Percentiles rank a stretch among this genome's conserved stretches.
Evolutionary conservation across 2,888 invertebrate species (phyloP).

Genomic region (Ephialtes manifestator): DNA sequence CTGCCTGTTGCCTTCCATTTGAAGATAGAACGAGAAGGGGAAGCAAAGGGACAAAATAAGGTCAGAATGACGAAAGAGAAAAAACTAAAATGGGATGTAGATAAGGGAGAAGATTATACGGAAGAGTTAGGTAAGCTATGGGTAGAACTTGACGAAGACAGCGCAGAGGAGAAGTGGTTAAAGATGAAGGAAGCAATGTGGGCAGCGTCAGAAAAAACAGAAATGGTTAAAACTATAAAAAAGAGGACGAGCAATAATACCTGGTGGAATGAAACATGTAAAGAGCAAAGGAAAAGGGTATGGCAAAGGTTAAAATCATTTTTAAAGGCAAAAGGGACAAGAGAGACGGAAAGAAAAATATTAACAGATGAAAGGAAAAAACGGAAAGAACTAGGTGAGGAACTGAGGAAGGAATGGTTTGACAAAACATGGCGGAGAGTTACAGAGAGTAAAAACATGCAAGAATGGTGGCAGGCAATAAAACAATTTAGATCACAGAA

Average conservation of each 20-base stretch:
- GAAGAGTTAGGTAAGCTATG: no score
- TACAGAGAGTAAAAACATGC: constrained; percentile 13
- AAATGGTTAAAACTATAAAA: neutral
- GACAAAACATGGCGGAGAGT: constrained; percentile 22
- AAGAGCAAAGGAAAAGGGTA: neutral
- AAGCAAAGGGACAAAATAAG: no score
- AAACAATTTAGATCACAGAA: neutral
- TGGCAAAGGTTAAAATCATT: constrained; percentile 7
- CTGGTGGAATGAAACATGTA: constrained; percentile 20
- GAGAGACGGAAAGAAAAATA: neutral
- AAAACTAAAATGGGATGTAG: no score
- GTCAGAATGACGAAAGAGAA: no score
- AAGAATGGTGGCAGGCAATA: constrained; percentile 19
- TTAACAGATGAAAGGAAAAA: constrained; percentile 8
- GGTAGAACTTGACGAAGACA: no score
- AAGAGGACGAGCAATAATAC: neutral
- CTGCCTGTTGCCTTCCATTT: no score
- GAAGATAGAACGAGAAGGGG: no score
- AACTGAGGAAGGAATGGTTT: constrained; percentile 1
- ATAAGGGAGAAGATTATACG: no score
- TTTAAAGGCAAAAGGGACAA: neutral
- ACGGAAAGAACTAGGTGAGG: neutral
- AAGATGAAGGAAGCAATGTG: neutral
- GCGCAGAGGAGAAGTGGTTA: no score
- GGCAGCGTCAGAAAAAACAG: neutral